Percentiles rank a stretch among this genome's conserved stretches.
Conservation (phyloP, 2,797 vertebrate species). For the Steatocranus sp. region DNA sequence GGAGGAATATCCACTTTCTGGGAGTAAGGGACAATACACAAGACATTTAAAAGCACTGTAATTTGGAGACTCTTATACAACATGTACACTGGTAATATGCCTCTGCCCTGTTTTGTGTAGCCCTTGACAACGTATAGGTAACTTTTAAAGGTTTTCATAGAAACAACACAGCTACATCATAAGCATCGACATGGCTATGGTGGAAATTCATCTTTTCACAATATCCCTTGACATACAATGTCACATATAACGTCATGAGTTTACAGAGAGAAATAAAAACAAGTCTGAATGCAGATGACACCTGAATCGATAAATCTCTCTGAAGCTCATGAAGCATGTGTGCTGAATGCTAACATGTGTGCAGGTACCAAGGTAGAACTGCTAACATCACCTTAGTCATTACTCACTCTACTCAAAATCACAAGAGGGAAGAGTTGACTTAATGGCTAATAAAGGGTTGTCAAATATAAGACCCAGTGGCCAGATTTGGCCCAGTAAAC, state of each 20-base stretch:
- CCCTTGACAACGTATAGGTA: not conserved
- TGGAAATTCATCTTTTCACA: not conserved
- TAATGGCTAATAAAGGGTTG: not conserved
- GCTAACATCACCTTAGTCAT: not conserved
- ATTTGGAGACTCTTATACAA: not conserved
- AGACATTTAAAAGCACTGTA: not conserved
- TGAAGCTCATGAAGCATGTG: not conserved
- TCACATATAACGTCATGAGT: not conserved
- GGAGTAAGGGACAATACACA: not conserved
- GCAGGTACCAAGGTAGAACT: not conserved
- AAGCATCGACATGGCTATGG: not conserved
- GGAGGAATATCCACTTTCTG: not conserved
- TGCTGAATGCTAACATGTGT: not conserved
- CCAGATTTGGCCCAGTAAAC: not conserved
- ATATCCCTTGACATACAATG: not conserved
- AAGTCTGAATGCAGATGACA: not conserved
- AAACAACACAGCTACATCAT: not conserved
- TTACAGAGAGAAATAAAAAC: not conserved
- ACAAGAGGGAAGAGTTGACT: not conserved
- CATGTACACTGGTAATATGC: not conserved
- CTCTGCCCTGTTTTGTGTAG: not conserved
- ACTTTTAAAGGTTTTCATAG: not conserved
- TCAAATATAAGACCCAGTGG: not conserved
- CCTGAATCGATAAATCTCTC: not conserved
- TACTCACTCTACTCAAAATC: not conserved